phyloP scores from a whole-genome alignment of 2,113 vertebrate species.

The Oreocharis arfaki region DNA sequence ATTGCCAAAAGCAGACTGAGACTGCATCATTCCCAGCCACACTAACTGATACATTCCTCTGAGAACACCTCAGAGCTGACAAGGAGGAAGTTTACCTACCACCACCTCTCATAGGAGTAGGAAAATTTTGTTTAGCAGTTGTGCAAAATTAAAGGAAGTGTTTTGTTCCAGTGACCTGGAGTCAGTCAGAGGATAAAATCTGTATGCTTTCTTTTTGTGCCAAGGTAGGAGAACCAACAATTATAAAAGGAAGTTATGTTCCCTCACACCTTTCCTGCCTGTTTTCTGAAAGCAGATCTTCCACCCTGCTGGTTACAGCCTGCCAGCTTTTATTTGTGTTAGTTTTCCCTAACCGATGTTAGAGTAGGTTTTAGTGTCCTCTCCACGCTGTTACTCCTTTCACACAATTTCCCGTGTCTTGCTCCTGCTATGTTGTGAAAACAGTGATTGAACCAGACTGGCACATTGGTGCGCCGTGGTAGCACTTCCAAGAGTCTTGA shows the following conservation, averaged over 20 bases:
- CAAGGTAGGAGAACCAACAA: slow-evolving; percentile 37
- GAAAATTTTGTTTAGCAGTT: not conserved
- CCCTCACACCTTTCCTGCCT: slow-evolving; percentile 55
- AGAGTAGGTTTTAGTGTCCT: not conserved
- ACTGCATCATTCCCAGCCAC: not conserved
- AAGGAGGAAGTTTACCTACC: not conserved
- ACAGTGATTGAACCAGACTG: not conserved
- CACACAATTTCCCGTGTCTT: not conserved
- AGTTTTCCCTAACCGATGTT: not conserved
- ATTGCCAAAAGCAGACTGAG: not conserved
- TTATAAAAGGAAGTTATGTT: slow-evolving; percentile 34
- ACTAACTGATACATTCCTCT: not conserved
- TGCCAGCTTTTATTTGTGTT: not conserved
- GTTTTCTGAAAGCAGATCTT: slow-evolving; percentile 32
- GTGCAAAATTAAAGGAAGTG: slow-evolving; percentile 28
- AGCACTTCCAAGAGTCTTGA: not conserved
- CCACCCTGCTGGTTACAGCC: not conserved
- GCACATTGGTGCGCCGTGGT: not conserved
- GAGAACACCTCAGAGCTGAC: not conserved
- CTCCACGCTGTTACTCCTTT: not conserved
- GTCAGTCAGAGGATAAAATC: slow-evolving; percentile 1
- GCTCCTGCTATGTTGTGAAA: not conserved
- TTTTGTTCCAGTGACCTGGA: slow-evolving; percentile 13
- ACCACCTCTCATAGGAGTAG: not conserved
- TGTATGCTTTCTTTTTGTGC: not conserved